Evolutionary conservation across 2,797 vertebrate genomes (phyloP).

Genomic region (Luscinia luscinia): DNA sequence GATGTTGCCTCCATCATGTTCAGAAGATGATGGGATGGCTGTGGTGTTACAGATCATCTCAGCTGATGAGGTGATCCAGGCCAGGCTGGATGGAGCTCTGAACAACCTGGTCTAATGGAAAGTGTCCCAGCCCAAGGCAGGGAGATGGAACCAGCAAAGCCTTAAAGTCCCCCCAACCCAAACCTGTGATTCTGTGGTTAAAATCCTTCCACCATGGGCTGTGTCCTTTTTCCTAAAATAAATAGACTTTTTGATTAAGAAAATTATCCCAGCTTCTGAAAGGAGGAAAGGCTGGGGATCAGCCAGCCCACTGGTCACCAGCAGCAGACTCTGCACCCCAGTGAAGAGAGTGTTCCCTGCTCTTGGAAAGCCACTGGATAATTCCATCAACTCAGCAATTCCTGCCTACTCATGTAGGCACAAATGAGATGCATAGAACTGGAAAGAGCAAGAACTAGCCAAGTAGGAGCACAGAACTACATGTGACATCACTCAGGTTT

Average conservation of each 20-base stretch:
- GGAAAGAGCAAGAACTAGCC: background rate
- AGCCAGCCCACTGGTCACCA: background rate
- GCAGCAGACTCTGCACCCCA: background rate
- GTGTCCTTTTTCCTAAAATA: background rate
- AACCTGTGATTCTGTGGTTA: background rate
- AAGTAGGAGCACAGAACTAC: rapidly evolving
- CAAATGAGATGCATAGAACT: background rate
- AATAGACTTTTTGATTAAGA: background rate
- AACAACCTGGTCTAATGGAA: background rate
- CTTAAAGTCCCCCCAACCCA: background rate
- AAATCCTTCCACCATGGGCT: background rate
- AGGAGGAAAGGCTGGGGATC: background rate
- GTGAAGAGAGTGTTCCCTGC: background rate
- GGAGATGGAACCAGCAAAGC: background rate
- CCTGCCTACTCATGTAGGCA: background rate
- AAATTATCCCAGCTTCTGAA: rapidly evolving
- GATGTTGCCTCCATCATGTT: background rate
- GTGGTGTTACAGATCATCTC: background rate
- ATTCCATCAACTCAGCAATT: background rate
- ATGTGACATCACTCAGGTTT: rapidly evolving
- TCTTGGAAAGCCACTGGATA: background rate
- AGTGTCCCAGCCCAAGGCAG: background rate
- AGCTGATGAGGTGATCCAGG: background rate
- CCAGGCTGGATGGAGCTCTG: background rate
- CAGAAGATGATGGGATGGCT: background rate